Conservation (phyloP, 2,888 invertebrate genomes). For the Fragum sueziense region DNA sequence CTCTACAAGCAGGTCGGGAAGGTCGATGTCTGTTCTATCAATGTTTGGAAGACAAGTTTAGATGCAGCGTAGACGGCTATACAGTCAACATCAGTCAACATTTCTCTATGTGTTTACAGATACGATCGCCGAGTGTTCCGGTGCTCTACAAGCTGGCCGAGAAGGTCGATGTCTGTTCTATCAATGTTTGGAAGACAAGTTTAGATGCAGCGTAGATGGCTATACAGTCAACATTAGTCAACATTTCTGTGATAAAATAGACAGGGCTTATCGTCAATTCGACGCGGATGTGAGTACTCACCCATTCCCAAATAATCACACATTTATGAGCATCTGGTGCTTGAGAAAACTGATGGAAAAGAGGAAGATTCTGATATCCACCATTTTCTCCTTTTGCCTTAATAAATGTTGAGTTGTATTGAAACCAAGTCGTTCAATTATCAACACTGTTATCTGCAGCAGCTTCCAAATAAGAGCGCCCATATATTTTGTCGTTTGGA, state of each 20-base stretch:
- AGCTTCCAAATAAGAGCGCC: too few relatives aligned
- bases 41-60: slow-evolving; percentile 67
- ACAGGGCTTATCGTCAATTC: slow-evolving; percentile 18
- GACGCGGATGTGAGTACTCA: slow-evolving; percentile 39
- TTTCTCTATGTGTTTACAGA: slow-evolving; percentile 50
- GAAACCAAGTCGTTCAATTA: too few relatives aligned
- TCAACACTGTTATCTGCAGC: too few relatives aligned
- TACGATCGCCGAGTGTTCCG: neutral
- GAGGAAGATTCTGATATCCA: neutral
- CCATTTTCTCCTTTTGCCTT: neutral
- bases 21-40: slow-evolving; percentile 54
- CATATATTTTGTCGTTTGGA: too few relatives aligned
- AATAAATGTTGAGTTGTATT: too few relatives aligned
- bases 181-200: slow-evolving; percentile 65
- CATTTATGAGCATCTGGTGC: neutral
- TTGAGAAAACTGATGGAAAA: neutral
- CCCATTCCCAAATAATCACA: neutral
- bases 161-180: slow-evolving; percentile 49
- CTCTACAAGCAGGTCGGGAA: slow-evolving; percentile 53
- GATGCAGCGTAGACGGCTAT: slow-evolving; percentile 64
- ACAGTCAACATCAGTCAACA: slow-evolving; percentile 58
- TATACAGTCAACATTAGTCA: slow-evolving; percentile 62
- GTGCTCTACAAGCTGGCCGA: slow-evolving; percentile 53
- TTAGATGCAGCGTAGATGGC: slow-evolving; percentile 62
- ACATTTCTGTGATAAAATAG: slow-evolving; percentile 63